Conservation (phyloP, 1,140 invertebrate genomes). For the Zelostemma sp. region DNA sequence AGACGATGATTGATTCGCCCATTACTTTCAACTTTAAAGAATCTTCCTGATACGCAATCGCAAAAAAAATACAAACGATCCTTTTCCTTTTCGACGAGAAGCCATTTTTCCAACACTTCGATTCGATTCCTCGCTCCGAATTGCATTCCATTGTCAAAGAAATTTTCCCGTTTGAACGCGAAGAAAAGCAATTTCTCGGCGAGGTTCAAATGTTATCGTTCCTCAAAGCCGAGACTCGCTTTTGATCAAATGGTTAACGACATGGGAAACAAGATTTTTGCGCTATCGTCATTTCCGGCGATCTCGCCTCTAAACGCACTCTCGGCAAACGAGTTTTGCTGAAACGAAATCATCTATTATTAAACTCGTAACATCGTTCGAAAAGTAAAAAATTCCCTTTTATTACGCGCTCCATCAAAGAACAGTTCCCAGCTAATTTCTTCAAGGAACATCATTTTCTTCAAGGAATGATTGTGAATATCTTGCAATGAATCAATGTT, state of each 20-base stretch:
- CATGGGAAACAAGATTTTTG: slow-evolving; percentile 37
- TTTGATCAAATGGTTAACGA: slow-evolving; percentile 40
- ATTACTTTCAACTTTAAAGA: slow-evolving; percentile 24
- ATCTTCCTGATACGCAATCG: slow-evolving; percentile 15
- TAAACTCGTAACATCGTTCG: too few relatives aligned
- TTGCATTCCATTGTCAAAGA: not conserved
- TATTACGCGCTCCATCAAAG: too few relatives aligned
- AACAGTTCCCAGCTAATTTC: too few relatives aligned
- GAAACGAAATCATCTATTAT: not conserved
- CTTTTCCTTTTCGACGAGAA: not conserved
- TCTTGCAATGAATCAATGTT: too few relatives aligned
- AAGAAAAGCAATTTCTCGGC: slow-evolving; percentile 1
- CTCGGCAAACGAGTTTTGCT: slow-evolving; percentile 21
- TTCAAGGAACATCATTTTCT: too few relatives aligned
- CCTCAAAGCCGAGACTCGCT: slow-evolving; percentile 29
- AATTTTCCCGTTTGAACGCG: too few relatives aligned
- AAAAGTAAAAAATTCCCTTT: too few relatives aligned
- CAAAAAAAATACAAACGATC: not conserved
- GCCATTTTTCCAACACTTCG: not conserved
- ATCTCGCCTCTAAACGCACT: slow-evolving; percentile 6
- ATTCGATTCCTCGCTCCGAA: not conserved
- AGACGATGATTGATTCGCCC: slow-evolving; percentile 32
- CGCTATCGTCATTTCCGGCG: slow-evolving; percentile 40
- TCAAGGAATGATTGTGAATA: too few relatives aligned
- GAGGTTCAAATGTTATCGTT: slow-evolving; percentile 36